Conservation (phyloP, 2,888 invertebrate species). For the Aphodius sticticus region DNA sequence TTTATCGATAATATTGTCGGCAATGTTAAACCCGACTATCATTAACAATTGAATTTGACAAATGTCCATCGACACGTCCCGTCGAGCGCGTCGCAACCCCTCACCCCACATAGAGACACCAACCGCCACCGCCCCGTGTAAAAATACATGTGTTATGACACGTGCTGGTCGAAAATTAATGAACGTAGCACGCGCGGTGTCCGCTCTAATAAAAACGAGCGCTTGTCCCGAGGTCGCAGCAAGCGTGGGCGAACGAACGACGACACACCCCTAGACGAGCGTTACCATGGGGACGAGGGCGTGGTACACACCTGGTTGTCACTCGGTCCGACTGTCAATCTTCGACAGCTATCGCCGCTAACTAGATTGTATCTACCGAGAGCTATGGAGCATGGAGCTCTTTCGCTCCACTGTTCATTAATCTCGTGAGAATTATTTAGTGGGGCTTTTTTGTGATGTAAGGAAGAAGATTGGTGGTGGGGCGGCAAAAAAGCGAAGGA, state of each 20-base stretch:
- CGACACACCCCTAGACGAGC: constrained; percentile 55
- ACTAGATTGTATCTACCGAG: constrained; percentile 25
- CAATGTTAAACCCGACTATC: not conserved
- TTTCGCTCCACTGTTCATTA: not conserved
- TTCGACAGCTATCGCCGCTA: constrained; percentile 44
- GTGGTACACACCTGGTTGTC: constrained; percentile 56
- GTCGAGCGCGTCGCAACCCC: not conserved
- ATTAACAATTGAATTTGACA: constrained; percentile 18
- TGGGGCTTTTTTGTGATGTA: not conserved
- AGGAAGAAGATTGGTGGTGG: not conserved
- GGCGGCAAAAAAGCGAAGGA: not conserved
- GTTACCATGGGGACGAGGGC: constrained; percentile 56
- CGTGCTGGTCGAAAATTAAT: constrained; percentile 57
- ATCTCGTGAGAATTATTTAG: not conserved
- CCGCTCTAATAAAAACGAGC: constrained; percentile 52
- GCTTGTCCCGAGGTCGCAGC: constrained; percentile 43
- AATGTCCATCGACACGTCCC: constrained; percentile 19
- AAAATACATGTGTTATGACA: constrained; percentile 56
- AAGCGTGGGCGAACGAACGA: constrained; percentile 46
- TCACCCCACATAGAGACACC: constrained; percentile 11
- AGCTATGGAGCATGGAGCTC: not conserved
- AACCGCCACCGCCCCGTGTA: constrained; percentile 30
- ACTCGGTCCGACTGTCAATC: constrained; percentile 50
- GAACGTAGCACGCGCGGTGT: constrained; percentile 54
- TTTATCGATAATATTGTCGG: not conserved